phyloP scores from a whole-genome alignment of 2,888 invertebrate genomes.

The Rhyacophila evoluta region DNA sequence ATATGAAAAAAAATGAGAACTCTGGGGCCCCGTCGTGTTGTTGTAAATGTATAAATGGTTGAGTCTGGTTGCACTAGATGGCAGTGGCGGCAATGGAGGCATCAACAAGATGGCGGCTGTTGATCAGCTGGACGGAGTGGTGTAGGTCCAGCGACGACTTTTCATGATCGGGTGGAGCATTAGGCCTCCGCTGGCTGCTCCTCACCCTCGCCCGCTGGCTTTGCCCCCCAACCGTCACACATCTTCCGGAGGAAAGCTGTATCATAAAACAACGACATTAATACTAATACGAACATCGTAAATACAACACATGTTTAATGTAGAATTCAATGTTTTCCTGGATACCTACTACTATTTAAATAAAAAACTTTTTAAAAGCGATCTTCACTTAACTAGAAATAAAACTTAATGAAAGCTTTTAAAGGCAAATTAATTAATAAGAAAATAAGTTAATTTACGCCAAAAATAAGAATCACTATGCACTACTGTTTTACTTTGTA shows the following conservation, averaged over 20 bases:
- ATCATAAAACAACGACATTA: slow-evolving; percentile 52
- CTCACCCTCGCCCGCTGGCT: slow-evolving; percentile 59
- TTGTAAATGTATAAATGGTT: slow-evolving; percentile 35
- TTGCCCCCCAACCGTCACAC: slow-evolving; percentile 74
- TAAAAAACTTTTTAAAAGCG: too few species aligned
- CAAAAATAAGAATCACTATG: too few species aligned
- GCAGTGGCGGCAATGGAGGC: slow-evolving; percentile 31
- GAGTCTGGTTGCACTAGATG: slow-evolving; percentile 46
- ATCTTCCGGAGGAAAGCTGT: slow-evolving; percentile 90
- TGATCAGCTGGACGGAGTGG: slow-evolving; percentile 36
- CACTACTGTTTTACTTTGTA: too few species aligned
- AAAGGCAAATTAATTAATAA: too few species aligned
- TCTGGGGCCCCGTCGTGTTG: slow-evolving; percentile 46
- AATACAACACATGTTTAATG: neutral
- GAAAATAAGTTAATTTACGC: too few species aligned
- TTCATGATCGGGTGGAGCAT: neutral
- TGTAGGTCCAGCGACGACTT: slow-evolving; percentile 27
- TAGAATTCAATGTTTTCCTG: too few species aligned
- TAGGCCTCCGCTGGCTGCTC: slow-evolving; percentile 35
- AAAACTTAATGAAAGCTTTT: too few species aligned
- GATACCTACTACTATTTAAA: too few species aligned
- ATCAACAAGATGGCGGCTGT: slow-evolving; percentile 43
- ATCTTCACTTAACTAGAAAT: too few species aligned
- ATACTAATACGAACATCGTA: too few species aligned
- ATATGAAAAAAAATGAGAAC: slow-evolving; percentile 19